Percentiles rank a stretch among this genome's conserved stretches.
Conservation (phyloP, 2,888 invertebrate species). For the Electrophaes corylata region DNA sequence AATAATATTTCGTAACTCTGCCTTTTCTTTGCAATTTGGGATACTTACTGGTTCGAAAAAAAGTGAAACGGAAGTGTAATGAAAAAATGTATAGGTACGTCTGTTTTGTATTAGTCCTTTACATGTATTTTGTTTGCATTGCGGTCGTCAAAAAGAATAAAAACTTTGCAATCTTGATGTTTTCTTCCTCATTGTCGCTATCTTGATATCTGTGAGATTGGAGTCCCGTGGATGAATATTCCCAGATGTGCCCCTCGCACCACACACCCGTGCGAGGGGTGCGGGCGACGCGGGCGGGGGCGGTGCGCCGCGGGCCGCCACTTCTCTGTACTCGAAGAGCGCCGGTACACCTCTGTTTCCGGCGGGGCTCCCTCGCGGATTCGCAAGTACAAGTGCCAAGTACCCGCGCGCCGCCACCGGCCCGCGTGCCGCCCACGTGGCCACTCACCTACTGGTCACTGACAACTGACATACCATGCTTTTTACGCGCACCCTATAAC, state of each 20-base stretch:
- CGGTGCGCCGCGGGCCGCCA: conserved; percentile 78
- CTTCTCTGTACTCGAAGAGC: conserved; percentile 82
- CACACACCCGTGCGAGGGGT: conserved; percentile 52
- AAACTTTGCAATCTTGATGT: neutral
- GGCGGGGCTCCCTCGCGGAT: conserved; percentile 80
- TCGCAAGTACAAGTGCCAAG: conserved; percentile 65
- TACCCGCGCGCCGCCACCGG: conserved; percentile 57
- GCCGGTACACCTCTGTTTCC: conserved; percentile 83
- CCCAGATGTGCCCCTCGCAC: conserved; percentile 31
- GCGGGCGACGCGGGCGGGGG: conserved; percentile 59
- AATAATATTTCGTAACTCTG: no score
- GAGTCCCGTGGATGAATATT: conserved; percentile 27
- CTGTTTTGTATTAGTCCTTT: neutral
- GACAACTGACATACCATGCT: conserved; percentile 52
- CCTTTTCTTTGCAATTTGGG: neutral
- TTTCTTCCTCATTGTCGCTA: conserved; percentile 12
- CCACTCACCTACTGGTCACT: conserved; percentile 56
- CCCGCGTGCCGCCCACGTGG: conserved; percentile 79
- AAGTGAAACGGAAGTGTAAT: neutral
- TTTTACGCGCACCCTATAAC: conserved; percentile 65
- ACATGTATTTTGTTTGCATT: neutral
- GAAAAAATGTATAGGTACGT: neutral
- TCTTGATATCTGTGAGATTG: conserved; percentile 7
- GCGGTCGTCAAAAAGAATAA: neutral
- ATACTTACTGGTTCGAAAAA: neutral